phyloP scores from a whole-genome alignment of 2,797 vertebrate genomes.

The Pangasius mekongensis region DNA sequence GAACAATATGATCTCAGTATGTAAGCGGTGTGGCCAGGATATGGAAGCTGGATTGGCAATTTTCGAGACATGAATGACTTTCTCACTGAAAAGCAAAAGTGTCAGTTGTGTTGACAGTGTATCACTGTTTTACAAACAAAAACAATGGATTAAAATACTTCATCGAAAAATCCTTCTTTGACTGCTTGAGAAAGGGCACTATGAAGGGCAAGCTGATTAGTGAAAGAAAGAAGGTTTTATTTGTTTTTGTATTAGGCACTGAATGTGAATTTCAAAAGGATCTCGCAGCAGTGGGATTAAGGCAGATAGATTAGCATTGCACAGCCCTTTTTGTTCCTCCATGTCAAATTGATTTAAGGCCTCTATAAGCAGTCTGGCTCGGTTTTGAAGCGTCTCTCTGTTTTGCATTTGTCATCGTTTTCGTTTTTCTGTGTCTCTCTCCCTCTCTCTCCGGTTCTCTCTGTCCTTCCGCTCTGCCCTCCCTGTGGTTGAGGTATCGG shows the following conservation, averaged over 20 bases:
- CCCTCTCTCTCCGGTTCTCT: slow-evolving; percentile 18
- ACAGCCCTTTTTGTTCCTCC: slow-evolving; percentile 71
- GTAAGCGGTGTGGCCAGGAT: slow-evolving; percentile 51
- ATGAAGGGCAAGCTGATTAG: slow-evolving; percentile 67
- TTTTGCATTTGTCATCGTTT: slow-evolving; percentile 62
- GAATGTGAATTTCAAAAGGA: slow-evolving; percentile 75
- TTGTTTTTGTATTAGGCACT: slow-evolving; percentile 60
- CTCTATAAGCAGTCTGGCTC: slow-evolving; percentile 60
- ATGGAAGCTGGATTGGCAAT: slow-evolving; percentile 58
- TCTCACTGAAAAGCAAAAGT: slow-evolving; percentile 12
- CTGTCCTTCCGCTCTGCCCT: slow-evolving; percentile 48
- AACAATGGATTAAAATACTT: slow-evolving; percentile 62
- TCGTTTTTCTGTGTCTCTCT: neutral
- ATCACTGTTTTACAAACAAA: slow-evolving; percentile 29
- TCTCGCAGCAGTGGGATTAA: slow-evolving; percentile 77
- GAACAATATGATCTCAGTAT: slow-evolving; percentile 49
- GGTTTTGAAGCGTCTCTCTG: slow-evolving; percentile 65
- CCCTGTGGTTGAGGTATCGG: slow-evolving; percentile 58
- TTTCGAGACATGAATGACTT: slow-evolving; percentile 46
- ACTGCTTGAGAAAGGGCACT: slow-evolving; percentile 56
- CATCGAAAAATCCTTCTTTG: slow-evolving; percentile 50
- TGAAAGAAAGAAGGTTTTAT: slow-evolving; percentile 66
- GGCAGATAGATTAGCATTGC: slow-evolving; percentile 77
- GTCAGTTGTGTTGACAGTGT: slow-evolving; percentile 13
- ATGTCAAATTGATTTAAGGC: slow-evolving; percentile 76